Conservation (phyloP, 2,113 vertebrate species). For the Ochotona princeps region DNA sequence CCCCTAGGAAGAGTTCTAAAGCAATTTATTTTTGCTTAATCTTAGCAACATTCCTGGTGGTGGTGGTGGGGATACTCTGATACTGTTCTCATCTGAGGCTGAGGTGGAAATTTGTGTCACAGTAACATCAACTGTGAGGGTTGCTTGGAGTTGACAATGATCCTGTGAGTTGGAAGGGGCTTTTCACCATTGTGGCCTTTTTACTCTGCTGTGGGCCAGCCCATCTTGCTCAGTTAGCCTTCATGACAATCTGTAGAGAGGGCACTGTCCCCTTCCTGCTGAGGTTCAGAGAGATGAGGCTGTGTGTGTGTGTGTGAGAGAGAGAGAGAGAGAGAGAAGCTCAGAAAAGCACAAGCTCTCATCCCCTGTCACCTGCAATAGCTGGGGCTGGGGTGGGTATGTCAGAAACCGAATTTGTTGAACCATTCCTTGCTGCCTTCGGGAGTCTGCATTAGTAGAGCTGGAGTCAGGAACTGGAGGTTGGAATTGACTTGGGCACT, state of each 20-base stretch:
- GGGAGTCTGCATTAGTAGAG: no score
- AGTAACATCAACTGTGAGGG: background rate
- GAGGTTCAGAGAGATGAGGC: no score
- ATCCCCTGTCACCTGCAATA: no score
- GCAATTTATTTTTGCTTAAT: background rate
- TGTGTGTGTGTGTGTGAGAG: no score
- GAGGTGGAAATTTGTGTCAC: background rate
- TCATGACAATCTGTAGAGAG: no score
- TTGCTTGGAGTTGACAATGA: background rate
- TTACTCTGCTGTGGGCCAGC: background rate
- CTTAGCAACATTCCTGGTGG: background rate
- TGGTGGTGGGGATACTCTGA: background rate
- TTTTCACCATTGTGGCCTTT: background rate
- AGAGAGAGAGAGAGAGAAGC: no score
- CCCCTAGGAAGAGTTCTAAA: background rate
- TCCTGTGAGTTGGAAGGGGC: background rate
- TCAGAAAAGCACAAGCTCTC: no score
- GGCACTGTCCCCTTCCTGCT: background rate
- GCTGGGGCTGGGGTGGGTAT: no score
- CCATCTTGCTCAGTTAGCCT: background rate
- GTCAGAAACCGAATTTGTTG: no score
- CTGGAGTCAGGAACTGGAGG: no score
- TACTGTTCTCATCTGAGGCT: background rate
- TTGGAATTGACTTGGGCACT: no score
- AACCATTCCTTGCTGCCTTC: no score